These are phyloP conservation scores for Alitta virens DNA, from an alignment of 2,888 invertebrate species.

Conservation along the genomic window DNA sequence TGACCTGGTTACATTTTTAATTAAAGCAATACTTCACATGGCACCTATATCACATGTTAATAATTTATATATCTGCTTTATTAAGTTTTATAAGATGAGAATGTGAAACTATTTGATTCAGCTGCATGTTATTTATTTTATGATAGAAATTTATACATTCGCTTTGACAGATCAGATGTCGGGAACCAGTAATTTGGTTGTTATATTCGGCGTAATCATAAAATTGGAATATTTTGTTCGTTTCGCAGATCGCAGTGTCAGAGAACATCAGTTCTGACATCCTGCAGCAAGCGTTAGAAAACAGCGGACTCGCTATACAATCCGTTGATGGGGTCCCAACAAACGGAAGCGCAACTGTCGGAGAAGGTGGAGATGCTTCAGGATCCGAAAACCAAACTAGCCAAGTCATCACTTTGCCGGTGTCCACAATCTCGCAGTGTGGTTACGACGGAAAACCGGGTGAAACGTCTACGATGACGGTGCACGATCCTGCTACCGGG, in stretches of 20 bases:
- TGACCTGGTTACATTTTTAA: too few species aligned
- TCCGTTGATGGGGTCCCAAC: neutral
- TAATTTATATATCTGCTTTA: too few species aligned
- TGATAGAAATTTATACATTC: too few species aligned
- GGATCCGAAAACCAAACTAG: neutral
- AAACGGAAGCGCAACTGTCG: neutral
- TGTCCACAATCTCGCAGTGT: neutral
- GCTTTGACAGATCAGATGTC: too few species aligned
- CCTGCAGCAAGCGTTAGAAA: slow-evolving; percentile 61
- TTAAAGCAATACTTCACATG: too few species aligned
- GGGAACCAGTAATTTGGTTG: too few species aligned
- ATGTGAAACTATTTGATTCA: too few species aligned
- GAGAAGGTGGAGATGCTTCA: neutral
- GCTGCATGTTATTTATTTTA: too few species aligned
- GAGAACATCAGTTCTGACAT: slow-evolving; percentile 54
- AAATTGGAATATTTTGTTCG: too few species aligned
- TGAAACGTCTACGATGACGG: slow-evolving; percentile 32
- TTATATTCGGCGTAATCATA: too few species aligned
- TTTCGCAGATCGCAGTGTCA: neutral
- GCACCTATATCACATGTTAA: too few species aligned
- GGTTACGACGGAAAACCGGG: neutral
- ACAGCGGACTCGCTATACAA: slow-evolving; percentile 53
- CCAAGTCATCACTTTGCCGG: neutral
- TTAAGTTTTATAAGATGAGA: too few species aligned
- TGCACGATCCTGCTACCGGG: slow-evolving; percentile 54